Evolutionary conservation across 2,888 invertebrate genomes (phyloP).

Genomic region (Noctua comes): DNA sequence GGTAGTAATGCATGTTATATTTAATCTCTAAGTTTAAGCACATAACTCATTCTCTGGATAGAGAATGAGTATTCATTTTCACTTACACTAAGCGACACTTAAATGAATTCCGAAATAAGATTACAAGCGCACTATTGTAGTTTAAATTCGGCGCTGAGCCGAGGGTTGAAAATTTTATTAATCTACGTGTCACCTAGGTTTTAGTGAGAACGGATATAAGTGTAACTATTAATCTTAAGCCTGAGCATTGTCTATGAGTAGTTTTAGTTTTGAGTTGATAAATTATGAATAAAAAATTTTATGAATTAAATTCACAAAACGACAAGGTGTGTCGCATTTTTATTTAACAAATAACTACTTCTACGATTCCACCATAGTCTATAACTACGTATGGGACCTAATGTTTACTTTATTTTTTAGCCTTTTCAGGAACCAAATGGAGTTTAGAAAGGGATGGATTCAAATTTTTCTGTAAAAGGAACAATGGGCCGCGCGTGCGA

Average conservation of each 20-base stretch:
- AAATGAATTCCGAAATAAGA: not conserved
- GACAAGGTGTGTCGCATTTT: not conserved
- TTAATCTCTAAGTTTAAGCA: not conserved
- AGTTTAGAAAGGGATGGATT: conserved; percentile 11
- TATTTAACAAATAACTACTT: not conserved
- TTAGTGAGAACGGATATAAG: not conserved
- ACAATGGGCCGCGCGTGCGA: not conserved
- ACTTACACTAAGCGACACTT: not conserved
- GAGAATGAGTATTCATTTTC: not conserved
- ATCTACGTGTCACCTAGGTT: not conserved
- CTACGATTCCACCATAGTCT: not conserved
- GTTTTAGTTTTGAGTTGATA: not conserved
- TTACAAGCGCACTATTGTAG: not conserved
- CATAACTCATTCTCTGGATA: too few species aligned
- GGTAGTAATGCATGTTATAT: not conserved
- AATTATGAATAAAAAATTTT: not conserved
- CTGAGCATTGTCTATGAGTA: not conserved
- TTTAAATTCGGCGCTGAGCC: not conserved
- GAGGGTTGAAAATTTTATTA: not conserved
- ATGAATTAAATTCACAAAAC: not conserved
- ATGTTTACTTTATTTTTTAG: not conserved
- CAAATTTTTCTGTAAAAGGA: not conserved
- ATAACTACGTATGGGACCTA: not conserved
- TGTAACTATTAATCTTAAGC: not conserved
- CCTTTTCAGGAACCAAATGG: conserved; percentile 34